Percentiles rank a stretch among this genome's conserved stretches.
phyloP scores from a whole-genome alignment of 2,888 invertebrate genomes.

The Cremastobaeus sp. region DNA sequence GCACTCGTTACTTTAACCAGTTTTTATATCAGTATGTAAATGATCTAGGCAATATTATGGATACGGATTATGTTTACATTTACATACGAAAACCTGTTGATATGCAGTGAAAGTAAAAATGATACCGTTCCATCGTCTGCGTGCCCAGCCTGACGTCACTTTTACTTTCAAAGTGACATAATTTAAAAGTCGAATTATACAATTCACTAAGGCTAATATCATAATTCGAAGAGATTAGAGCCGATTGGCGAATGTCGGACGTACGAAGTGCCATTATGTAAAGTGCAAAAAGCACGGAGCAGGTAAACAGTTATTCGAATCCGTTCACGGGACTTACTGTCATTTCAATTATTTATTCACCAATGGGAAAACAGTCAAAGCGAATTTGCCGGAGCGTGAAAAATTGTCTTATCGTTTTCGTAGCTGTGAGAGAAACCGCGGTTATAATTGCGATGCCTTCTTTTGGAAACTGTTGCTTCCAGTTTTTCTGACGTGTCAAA shows the following conservation, averaged over 20 bases:
- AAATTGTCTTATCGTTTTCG: too few relatives aligned
- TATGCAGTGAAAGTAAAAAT: conserved; percentile 42
- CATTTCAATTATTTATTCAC: too few relatives aligned
- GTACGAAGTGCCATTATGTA: conserved; percentile 3
- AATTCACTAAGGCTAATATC: conserved; percentile 23
- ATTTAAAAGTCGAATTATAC: conserved; percentile 31
- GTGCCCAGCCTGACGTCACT: conserved; percentile 22
- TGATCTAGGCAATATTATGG: conserved; percentile 21
- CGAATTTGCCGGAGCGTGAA: too few relatives aligned
- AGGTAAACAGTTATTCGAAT: too few relatives aligned
- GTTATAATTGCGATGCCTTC: too few relatives aligned
- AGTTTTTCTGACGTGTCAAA: too few relatives aligned
- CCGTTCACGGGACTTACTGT: too few relatives aligned
- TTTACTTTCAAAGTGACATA: conserved; percentile 46
- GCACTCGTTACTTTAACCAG: neutral
- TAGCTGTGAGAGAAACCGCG: too few relatives aligned
- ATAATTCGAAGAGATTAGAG: neutral
- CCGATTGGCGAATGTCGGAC: conserved; percentile 1
- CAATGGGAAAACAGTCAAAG: too few relatives aligned
- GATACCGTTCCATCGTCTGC: conserved; percentile 4
- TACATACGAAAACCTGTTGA: neutral
- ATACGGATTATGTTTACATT: conserved; percentile 31
- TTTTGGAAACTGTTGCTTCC: too few relatives aligned
- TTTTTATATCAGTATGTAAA: too few relatives aligned
- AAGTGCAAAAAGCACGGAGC: conserved; percentile 7